A percentile compares a stretch with the other conserved stretches of the same genome.
Conservation (phyloP, 2,113 vertebrate genomes). For the Podarcis cretensis region DNA sequence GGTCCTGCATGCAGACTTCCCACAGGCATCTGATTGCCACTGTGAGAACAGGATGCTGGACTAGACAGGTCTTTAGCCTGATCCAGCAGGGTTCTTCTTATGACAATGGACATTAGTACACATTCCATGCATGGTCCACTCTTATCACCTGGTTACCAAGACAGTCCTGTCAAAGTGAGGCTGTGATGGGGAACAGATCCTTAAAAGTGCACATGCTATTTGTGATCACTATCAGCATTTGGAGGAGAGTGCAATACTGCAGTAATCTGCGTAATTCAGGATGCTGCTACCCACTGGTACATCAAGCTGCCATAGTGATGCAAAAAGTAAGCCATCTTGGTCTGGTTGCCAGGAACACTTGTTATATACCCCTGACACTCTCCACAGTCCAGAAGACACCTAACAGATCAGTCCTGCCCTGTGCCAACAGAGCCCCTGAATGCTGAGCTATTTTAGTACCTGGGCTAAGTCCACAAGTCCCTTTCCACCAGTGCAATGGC, state of each 20-base stretch:
- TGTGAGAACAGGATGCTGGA: too few relatives aligned
- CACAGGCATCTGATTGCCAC: too few relatives aligned
- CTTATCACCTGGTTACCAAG: neutral
- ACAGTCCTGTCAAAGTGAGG: neutral
- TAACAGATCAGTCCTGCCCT: neutral
- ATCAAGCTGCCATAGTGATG: neutral
- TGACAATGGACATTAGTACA: neutral
- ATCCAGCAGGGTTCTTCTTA: neutral
- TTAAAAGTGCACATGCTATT: neutral
- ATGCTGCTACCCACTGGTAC: neutral
- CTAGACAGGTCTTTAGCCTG: too few relatives aligned
- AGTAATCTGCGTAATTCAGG: neutral
- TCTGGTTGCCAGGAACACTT: neutral
- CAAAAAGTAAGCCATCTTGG: neutral
- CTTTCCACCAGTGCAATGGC: too few relatives aligned
- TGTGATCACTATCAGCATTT: neutral
- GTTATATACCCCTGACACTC: neutral
- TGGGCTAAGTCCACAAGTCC: neutral
- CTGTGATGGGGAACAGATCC: neutral
- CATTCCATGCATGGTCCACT: neutral
- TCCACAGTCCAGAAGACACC: neutral
- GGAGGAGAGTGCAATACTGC: neutral
- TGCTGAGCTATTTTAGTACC: neutral
- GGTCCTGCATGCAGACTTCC: too few relatives aligned
- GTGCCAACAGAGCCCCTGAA: neutral